phyloP scores from a whole-genome alignment of 2,113 vertebrate genomes.

The Carollia perspicillata region DNA sequence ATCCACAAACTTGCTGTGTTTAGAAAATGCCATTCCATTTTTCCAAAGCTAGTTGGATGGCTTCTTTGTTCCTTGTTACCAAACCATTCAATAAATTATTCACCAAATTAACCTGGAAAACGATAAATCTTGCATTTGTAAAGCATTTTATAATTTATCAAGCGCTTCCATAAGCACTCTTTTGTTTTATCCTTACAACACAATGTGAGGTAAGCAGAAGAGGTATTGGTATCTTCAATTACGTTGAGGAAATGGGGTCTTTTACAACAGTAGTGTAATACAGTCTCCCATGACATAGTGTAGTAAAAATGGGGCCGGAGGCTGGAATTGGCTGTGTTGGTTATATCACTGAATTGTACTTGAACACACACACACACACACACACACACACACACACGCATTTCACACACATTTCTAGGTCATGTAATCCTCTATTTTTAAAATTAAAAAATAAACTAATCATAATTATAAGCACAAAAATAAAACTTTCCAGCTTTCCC shows the following conservation, averaged over 20 bases:
- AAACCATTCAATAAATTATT: constrained; percentile 9
- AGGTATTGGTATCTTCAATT: not conserved
- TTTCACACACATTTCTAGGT: not conserved
- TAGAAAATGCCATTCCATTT: not conserved
- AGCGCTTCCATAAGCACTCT: not conserved
- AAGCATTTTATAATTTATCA: not conserved
- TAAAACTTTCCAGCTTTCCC: not conserved
- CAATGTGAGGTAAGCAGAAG: not conserved
- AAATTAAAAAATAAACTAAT: not conserved
- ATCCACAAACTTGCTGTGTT: not conserved
- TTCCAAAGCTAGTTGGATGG: not conserved
- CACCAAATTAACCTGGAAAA: not conserved
- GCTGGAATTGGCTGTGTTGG: not conserved
- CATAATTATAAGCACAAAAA: not conserved
- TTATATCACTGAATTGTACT: not conserved
- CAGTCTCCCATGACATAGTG: not conserved
- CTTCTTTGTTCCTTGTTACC: not conserved
- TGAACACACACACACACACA: not conserved
- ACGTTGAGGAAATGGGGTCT: not conserved
- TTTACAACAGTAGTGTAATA: not conserved
- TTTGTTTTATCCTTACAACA: not conserved
- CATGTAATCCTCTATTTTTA: constrained; percentile 7
- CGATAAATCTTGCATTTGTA: not conserved
- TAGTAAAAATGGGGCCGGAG: not conserved
- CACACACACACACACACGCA: not conserved